These are phyloP conservation scores for Steinernema carpocapsae DNA, from an alignment of 2,888 invertebrate species.

Conservation along the genomic window DNA sequence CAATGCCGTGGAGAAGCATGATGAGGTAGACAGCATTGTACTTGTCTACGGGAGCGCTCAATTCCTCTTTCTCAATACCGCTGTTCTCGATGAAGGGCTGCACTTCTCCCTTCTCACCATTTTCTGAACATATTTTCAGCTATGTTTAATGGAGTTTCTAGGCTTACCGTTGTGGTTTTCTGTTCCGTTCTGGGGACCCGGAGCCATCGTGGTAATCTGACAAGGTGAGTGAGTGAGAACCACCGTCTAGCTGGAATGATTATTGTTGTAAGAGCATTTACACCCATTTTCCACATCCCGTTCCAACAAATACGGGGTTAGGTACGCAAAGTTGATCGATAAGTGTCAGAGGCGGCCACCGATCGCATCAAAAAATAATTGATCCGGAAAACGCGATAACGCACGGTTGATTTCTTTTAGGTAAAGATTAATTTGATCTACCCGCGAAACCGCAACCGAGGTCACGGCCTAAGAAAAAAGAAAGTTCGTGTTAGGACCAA, in stretches of 20 bases:
- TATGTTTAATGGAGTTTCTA: neutral
- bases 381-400: neutral
- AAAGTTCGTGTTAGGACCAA: neutral
- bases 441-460: constrained; percentile 4
- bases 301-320: neutral
- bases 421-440: constrained; percentile 1
- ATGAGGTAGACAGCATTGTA: constrained; percentile 79
- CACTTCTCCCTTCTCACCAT: neutral
- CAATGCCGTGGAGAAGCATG: constrained; percentile 89
- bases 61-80: neutral
- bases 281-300: neutral
- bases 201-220: constrained; percentile 22
- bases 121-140: neutral
- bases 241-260: constrained; percentile 15
- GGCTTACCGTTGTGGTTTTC: constrained; percentile 8
- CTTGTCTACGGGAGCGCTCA: constrained; percentile 35
- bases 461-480: neutral
- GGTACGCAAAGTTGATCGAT: neutral
- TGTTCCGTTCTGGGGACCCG: constrained; percentile 31
- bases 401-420: neutral
- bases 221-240: neutral
- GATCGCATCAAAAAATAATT: neutral
- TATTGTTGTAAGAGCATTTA: neutral
- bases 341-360: neutral
- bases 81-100: constrained; percentile 7